Percentiles rank a stretch among this genome's conserved stretches.
These are phyloP conservation scores for Papilio protenor DNA, from an alignment of 2,888 invertebrate species.

Conservation along the genomic window DNA sequence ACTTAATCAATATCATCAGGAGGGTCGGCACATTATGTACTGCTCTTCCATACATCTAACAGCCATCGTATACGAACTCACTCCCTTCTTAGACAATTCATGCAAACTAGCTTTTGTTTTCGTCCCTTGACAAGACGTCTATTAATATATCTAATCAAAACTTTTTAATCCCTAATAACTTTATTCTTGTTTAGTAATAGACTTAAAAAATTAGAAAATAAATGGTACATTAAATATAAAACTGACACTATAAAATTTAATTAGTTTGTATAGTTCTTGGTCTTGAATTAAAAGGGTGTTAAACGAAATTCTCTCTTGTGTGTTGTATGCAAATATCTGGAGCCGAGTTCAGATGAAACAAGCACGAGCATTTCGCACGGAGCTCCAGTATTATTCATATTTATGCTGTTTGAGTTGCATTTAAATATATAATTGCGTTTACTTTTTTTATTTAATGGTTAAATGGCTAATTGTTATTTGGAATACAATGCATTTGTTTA, in stretches of 20 bases:
- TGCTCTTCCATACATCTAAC: no score
- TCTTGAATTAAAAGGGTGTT: not conserved
- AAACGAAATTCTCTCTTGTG: constrained; percentile 37
- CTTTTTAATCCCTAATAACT: no score
- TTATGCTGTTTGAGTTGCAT: constrained; percentile 22
- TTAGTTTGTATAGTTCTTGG: not conserved
- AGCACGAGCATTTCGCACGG: constrained; percentile 36
- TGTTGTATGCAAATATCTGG: constrained; percentile 45
- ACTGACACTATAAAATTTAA: not conserved
- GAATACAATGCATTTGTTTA: not conserved
- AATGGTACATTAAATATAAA: not conserved
- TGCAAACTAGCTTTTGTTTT: no score
- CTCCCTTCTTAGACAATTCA: no score
- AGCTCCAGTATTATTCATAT: constrained; percentile 30
- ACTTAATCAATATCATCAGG: no score
- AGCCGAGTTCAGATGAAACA: constrained; percentile 43
- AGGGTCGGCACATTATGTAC: no score
- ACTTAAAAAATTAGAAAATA: not conserved
- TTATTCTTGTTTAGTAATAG: not conserved
- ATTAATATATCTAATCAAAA: no score
- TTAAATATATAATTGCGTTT: constrained; percentile 19
- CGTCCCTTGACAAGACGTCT: no score
- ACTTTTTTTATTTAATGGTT: not conserved
- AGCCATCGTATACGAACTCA: no score
- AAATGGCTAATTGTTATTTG: not conserved